These are phyloP conservation scores for Trachelus iudaicus DNA, from an alignment of 2,888 invertebrate genomes.

Conservation along the genomic window DNA sequence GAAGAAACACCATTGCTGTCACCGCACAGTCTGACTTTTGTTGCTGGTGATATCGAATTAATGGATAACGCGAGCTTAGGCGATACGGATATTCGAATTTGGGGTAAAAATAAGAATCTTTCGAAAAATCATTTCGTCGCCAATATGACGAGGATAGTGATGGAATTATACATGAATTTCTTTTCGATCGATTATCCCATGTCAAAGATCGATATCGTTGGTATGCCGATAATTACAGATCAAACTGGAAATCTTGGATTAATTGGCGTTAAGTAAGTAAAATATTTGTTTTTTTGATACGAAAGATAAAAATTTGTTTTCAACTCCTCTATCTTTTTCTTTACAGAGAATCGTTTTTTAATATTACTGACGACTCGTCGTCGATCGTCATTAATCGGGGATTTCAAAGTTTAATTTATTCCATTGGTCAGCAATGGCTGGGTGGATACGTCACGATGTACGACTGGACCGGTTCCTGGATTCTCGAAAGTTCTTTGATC, in stretches of 20 bases:
- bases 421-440: constrained; percentile 67
- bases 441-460: constrained; percentile 59
- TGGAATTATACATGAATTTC: neutral
- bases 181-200: constrained; percentile 32
- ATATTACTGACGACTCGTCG: constrained; percentile 35
- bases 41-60: constrained; percentile 46
- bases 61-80: constrained; percentile 9
- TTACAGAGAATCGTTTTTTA: constrained; percentile 48
- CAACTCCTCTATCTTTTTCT: neutral
- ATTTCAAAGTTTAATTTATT: constrained; percentile 40
- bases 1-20: constrained; percentile 65
- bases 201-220: constrained; percentile 49
- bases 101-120: neutral
- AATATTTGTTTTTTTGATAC: neutral
- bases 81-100: neutral
- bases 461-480: constrained; percentile 61
- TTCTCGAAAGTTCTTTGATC: constrained; percentile 67
- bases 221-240: constrained; percentile 36
- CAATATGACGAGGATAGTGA: neutral
- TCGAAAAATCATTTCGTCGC: neutral
- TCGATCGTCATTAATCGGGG: constrained; percentile 37
- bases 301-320: neutral
- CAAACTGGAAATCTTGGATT: constrained; percentile 45
- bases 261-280: constrained; percentile 44
- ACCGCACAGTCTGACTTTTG: constrained; percentile 70